Base-by-base conservation (phyloP, 92 coral and sea anemone species). In the Actinernus sp. region DNA sequence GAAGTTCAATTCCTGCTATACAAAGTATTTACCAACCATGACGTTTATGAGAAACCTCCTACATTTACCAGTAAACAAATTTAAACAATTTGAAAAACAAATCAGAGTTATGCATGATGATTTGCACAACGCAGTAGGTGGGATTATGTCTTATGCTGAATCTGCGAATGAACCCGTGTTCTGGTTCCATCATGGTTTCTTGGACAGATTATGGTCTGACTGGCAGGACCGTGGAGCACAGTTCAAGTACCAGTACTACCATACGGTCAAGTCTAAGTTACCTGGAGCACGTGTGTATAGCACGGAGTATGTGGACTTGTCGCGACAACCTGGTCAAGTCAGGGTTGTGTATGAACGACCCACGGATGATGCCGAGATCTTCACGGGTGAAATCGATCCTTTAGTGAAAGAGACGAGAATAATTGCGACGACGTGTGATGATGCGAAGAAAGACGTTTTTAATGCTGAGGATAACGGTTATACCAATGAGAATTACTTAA, bases 191-290 rank as follows among this genome's bases (percentile, higher is more conserved):
- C 97, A 90, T 55, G 97, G 88, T 8, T 94, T 86, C 54, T 71
- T 94, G 70, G 98, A 94, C 74, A 94, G 91, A 65, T 57, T 94
- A 26, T 94, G 98, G 98, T 81, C 84, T 20, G 86, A 94, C 73
- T 94, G 98, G 98, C 97, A 94, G 71, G 75, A 65, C 8, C 88
- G 73, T 23, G 91, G 98, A 1, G 37, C 66, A 1, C 32, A 55
- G 76, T 85, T 54, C 57, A 84, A 84, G 47, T 78, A 60, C 61
- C 61, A 62, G 31, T 69, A 57, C 39, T 89, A 55, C 46, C 48
- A 57, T 22, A 41, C 45, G 2, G 75, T 84, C 18, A 22, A 60
- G 22, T 9, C 18, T 8, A 5, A 45, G 5, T 9, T 8, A 23
- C 52, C 52, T 8, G 52, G 52, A 45, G 52, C 52, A 8, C 5